These are phyloP conservation scores for Zygaena filipendulae DNA, from an alignment of 2,888 invertebrate genomes.

Conservation along the genomic window DNA sequence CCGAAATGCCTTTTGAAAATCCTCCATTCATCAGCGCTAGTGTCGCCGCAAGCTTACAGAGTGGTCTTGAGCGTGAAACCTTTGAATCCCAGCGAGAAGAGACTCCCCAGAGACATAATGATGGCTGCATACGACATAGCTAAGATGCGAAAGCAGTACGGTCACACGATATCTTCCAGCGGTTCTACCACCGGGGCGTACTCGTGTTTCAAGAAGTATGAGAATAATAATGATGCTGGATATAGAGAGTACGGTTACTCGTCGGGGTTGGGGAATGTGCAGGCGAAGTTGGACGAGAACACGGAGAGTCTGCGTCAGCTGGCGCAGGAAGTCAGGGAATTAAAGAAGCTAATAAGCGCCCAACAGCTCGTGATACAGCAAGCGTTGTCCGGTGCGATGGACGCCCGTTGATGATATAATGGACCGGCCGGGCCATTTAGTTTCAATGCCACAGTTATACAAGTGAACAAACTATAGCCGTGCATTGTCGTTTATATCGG, in stretches of 20 bases:
- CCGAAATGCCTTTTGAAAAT: slow-evolving; percentile 80
- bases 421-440: slow-evolving; percentile 41
- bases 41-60: slow-evolving; percentile 83
- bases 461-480: slow-evolving; percentile 58
- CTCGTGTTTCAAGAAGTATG: slow-evolving; percentile 73
- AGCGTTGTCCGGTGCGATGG: slow-evolving; percentile 51
- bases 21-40: slow-evolving; percentile 80
- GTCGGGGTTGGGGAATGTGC: slow-evolving; percentile 67
- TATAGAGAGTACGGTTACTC: slow-evolving; percentile 68
- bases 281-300: slow-evolving; percentile 74
- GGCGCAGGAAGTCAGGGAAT: slow-evolving; percentile 75
- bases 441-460: slow-evolving; percentile 60
- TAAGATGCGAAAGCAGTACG: slow-evolving; percentile 76
- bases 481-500: slow-evolving; percentile 36
- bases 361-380: slow-evolving; percentile 63
- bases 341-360: slow-evolving; percentile 67
- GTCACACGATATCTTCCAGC: slow-evolving; percentile 75
- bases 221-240: slow-evolving; percentile 66
- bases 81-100: slow-evolving; percentile 83
- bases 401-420: slow-evolving; percentile 59
- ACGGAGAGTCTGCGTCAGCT: slow-evolving; percentile 74
- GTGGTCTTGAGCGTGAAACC: slow-evolving; percentile 87
- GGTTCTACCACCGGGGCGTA: slow-evolving; percentile 72
- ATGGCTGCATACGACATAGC: slow-evolving; percentile 85
- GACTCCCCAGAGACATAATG: slow-evolving; percentile 82